Percentiles rank a stretch among this genome's conserved stretches.
Evolutionary conservation across 2,888 invertebrate genomes (phyloP).

Genomic region (Limnephilus auricula): DNA sequence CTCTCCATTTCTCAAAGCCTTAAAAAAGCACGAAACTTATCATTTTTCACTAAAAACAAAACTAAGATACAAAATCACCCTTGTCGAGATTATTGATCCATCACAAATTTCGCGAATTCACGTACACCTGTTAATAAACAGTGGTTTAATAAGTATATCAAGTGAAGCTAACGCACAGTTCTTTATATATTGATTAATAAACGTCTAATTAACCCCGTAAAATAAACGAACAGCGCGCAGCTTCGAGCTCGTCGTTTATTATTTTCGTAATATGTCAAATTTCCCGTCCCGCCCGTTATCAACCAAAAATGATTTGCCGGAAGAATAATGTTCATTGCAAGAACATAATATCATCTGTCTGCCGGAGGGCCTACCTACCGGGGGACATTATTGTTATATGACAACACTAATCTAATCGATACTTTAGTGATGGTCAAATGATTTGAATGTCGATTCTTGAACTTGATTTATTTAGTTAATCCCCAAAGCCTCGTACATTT

Average conservation of each 20-base stretch:
- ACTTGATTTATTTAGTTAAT: not conserved
- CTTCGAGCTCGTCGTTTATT: slow-evolving; percentile 52
- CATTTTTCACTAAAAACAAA: slow-evolving; percentile 49
- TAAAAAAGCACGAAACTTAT: slow-evolving; percentile 46
- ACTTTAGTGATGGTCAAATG: not conserved
- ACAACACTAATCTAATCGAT: not conserved
- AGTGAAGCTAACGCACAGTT: slow-evolving; percentile 3
- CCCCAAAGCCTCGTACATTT: no score
- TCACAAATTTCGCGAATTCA: slow-evolving; percentile 52
- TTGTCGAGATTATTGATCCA: slow-evolving; percentile 62
- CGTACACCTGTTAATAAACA: slow-evolving; percentile 61
- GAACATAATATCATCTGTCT: not conserved
- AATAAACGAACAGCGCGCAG: slow-evolving; percentile 55
- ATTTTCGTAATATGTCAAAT: slow-evolving; percentile 60
- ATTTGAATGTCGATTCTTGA: not conserved
- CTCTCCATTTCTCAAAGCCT: slow-evolving; percentile 72
- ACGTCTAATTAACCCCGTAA: slow-evolving; percentile 22
- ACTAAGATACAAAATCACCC: slow-evolving; percentile 17
- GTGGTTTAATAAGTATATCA: slow-evolving; percentile 14
- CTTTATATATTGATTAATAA: slow-evolving; percentile 39
- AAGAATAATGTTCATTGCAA: slow-evolving; percentile 23
- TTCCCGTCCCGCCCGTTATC: slow-evolving; percentile 61
- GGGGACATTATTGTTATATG: not conserved
- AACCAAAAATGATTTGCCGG: slow-evolving; percentile 53
- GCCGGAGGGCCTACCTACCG: not conserved